Percentiles rank a stretch among this genome's conserved stretches.
phyloP scores from a whole-genome alignment of 2,888 invertebrate genomes.

The Drosophila putrida region DNA sequence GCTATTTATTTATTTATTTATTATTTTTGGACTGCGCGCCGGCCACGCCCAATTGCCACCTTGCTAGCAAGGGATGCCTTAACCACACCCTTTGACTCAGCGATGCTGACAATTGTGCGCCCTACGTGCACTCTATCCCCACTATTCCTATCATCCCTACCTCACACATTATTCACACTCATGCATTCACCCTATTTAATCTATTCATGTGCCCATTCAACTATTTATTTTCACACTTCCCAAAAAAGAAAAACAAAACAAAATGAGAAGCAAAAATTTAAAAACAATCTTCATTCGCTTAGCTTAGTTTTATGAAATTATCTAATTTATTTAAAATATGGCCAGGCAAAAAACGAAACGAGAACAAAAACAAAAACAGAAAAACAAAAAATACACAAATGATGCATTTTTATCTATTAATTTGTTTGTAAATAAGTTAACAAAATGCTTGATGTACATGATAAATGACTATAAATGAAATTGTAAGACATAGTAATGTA shows the following conservation, averaged over 20 bases:
- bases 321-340: conserved; percentile 76
- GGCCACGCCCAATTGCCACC: conserved; percentile 82
- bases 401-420: conserved; percentile 76
- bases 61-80: conserved; percentile 84
- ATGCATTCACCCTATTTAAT: conserved; percentile 64
- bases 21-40: conserved; percentile 60
- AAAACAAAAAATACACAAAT: conserved; percentile 25
- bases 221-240: conserved; percentile 66
- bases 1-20: conserved; percentile 76
- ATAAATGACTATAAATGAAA: conserved; percentile 55
- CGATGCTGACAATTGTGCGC: conserved; percentile 84
- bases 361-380: conserved; percentile 27
- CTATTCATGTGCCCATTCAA: conserved; percentile 62
- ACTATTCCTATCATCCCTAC: background rate
- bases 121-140: conserved; percentile 37
- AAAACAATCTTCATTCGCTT: conserved; percentile 54
- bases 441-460: conserved; percentile 65
- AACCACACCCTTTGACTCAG: conserved; percentile 82
- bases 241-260: conserved; percentile 12
- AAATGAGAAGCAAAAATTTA: conserved; percentile 13
- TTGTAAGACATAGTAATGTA: conserved; percentile 36
- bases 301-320: conserved; percentile 76
- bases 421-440: conserved; percentile 79
- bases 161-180: conserved; percentile 19
- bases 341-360: conserved; percentile 54